Base-by-base conservation (phyloP, 1,140 invertebrate species). In the Andrena cerasifolii region DNA sequence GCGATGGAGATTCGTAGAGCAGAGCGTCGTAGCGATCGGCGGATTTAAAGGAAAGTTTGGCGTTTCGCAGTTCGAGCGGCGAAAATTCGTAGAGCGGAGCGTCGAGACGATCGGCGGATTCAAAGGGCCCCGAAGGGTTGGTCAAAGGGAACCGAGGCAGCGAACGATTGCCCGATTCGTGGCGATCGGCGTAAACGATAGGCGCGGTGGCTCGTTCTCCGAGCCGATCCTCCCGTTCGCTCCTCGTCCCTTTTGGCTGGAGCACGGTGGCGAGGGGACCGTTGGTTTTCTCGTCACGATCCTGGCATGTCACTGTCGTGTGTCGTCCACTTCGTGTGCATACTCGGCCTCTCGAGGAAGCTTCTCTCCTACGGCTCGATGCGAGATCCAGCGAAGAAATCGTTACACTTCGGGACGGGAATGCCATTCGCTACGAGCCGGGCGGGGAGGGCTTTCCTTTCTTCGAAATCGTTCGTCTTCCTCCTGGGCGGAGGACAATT, bases 251-350 rank as follows among this genome's bases (percentile, higher is more conserved):
- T 53, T 70, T 51, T 31, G 70, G 68, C 14, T 21, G 40, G 49
- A 40, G 36, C 12, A 6, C n/a, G 18, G 51, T 14, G 70, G 71
- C 45, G 77, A 59, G 26, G 59, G 51, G 10, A 47, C 67, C 61
- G 33, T 86, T 83, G 75, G 67, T 84, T 88, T 87, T 80, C 89
- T 89, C 84, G 84, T 90, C 89, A 89, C 88, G 89, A 85, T 86
- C 78, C 80, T 58, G 79, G 82, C 84, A 83, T 84, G 89, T 90
- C 89, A 89, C 83, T 85, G 85, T 88, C 86, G 61, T 74, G 63
- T 66, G 75, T 83, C 66, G 78, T 70, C 74, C 72, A 80, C 68
- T 76, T 71, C 51, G 80, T 80, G 87, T 86, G 85, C 83, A 88
- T 90, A 89, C 87, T 82, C 66, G 82, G 73, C 76, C 70, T 78